Evolutionary conservation across 2,113 vertebrate species (phyloP).

Genomic region (Calonectris borealis): DNA sequence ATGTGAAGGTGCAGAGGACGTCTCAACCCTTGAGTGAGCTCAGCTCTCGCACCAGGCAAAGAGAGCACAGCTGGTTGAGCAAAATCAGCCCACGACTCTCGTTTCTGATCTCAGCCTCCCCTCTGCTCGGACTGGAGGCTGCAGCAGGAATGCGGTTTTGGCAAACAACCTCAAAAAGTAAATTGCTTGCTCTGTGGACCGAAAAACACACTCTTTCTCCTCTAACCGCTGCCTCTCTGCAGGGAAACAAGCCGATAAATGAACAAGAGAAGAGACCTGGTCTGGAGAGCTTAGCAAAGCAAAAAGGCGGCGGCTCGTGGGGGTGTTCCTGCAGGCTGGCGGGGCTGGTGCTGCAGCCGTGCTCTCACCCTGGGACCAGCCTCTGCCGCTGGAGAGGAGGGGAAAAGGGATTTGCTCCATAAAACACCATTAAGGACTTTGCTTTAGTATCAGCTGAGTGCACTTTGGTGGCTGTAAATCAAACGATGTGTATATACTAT

Average conservation of each 20-base stretch:
- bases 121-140: constrained; percentile 5
- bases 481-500: neutral
- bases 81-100: neutral
- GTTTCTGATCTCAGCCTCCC: neutral
- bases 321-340: neutral
- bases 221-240: neutral
- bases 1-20: neutral
- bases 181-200: constrained; percentile 26
- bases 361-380: neutral
- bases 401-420: neutral
- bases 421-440: neutral
- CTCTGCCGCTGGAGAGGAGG: neutral
- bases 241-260: neutral
- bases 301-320: neutral
- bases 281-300: neutral
- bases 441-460: neutral
- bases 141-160: constrained; percentile 14
- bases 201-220: constrained; percentile 25
- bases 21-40: constrained; percentile 10
- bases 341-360: neutral
- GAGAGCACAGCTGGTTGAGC: neutral
- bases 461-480: neutral
- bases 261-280: neutral
- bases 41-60: neutral
- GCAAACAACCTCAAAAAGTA: constrained; percentile 21